These are phyloP conservation scores for Chelonus formosanus DNA, from an alignment of 2,888 invertebrate genomes.

Conservation along the genomic window DNA sequence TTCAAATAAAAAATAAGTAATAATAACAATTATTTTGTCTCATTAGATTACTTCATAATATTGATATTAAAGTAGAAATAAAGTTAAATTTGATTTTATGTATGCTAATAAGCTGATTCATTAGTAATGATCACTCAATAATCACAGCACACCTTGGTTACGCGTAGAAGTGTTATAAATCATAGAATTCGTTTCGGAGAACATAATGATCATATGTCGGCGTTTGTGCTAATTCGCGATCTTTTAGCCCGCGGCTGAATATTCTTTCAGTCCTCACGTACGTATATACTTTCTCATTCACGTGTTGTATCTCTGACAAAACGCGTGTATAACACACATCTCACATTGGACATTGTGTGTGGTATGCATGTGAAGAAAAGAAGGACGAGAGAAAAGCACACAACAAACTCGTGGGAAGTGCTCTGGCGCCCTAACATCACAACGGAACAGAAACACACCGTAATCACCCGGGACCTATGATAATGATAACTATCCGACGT, in stretches of 20 bases:
- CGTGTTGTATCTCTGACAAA: conserved; percentile 8
- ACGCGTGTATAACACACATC: conserved; percentile 17
- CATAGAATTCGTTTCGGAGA: conserved; percentile 46
- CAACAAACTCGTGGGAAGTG: conserved; percentile 52
- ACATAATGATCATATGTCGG: conserved; percentile 31
- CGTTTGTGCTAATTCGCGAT: conserved; percentile 51
- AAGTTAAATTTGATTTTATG: neutral
- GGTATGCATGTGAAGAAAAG: conserved; percentile 18
- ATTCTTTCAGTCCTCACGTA: neutral
- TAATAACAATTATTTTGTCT: no score
- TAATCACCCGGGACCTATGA: conserved; percentile 44
- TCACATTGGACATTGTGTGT: conserved; percentile 11
- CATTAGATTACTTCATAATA: no score
- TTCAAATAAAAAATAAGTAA: no score
- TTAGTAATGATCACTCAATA: conserved; percentile 57
- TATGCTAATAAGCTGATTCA: conserved; percentile 50
- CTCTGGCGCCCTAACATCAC: conserved; percentile 44
- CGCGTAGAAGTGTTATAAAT: conserved; percentile 51
- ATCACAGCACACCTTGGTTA: conserved; percentile 49
- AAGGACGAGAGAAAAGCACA: conserved; percentile 21
- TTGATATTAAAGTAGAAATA: no score
- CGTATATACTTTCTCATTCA: neutral
- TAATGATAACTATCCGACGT: conserved; percentile 59
- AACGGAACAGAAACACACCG: conserved; percentile 41
- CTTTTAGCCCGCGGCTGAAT: conserved; percentile 33